These are phyloP conservation scores for Nyctalus aviator DNA, from an alignment of 2,797 vertebrate species.

Conservation along the genomic window DNA sequence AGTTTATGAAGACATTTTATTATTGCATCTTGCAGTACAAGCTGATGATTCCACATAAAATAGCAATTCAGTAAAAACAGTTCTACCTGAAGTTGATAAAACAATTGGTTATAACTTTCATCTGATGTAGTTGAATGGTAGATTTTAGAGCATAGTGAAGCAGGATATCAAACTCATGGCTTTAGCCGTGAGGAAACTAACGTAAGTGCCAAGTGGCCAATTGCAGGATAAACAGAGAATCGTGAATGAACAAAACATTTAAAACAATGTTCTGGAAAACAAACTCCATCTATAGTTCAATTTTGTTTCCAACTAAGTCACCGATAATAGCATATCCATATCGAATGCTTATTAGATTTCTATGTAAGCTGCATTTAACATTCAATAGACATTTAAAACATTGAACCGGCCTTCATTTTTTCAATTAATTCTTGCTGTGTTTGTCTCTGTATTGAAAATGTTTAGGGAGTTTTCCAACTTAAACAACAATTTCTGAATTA, in stretches of 20 bases:
- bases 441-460: constrained; percentile 19
- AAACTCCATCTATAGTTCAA: constrained; percentile 18
- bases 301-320: constrained; percentile 15
- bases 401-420: constrained; percentile 19
- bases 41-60: background rate
- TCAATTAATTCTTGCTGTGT: constrained; percentile 40
- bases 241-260: background rate
- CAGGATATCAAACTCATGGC: constrained; percentile 14
- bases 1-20: constrained; percentile 37
- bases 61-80: constrained; percentile 23
- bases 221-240: background rate
- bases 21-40: background rate
- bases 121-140: background rate
- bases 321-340: background rate
- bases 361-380: background rate
- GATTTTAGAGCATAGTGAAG: background rate
- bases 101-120: background rate
- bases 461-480: constrained; percentile 39
- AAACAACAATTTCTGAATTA: constrained; percentile 41
- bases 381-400: background rate
- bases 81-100: background rate
- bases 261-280: constrained; percentile 45
- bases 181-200: background rate
- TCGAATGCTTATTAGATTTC: background rate
- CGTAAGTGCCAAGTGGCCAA: background rate